Percentiles rank a stretch among this genome's conserved stretches.
Conservation (phyloP, 2,797 vertebrate species). For the Leptoclinus maculatus region DNA sequence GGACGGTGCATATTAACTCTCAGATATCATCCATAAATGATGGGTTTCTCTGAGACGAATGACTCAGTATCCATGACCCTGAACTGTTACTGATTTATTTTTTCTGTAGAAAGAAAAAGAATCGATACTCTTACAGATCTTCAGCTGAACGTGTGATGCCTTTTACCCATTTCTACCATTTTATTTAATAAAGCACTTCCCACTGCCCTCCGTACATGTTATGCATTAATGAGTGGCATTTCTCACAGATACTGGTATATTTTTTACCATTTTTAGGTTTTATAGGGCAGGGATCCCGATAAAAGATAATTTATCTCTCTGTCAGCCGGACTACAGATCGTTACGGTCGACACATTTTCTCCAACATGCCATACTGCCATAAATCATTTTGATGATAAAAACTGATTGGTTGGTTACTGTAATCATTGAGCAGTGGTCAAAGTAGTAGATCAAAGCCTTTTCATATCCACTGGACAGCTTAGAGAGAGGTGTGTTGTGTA, state of each 20-base stretch:
- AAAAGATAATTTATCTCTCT: constrained; percentile 29
- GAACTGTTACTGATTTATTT: neutral
- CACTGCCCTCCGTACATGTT: neutral
- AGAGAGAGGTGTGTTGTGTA: neutral
- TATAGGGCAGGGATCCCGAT: neutral
- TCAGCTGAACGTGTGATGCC: neutral
- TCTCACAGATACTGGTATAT: neutral
- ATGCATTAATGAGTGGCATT: neutral
- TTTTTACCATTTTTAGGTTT: neutral
- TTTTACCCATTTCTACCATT: neutral
- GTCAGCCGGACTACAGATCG: constrained; percentile 30
- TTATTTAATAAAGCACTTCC: neutral
- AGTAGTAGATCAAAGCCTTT: neutral
- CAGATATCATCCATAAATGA: neutral
- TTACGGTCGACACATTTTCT: constrained; percentile 28
- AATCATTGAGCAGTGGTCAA: neutral
- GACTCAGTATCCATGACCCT: neutral
- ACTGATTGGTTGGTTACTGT: constrained; percentile 10
- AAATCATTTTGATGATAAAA: constrained; percentile 39
- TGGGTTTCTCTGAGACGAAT: neutral
- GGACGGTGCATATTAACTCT: neutral
- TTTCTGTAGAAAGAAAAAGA: neutral
- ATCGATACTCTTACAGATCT: neutral
- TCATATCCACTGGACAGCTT: neutral
- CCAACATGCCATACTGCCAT: constrained; percentile 8